Conservation (phyloP, 2,797 vertebrate genomes). For the Trachurus trachurus region DNA sequence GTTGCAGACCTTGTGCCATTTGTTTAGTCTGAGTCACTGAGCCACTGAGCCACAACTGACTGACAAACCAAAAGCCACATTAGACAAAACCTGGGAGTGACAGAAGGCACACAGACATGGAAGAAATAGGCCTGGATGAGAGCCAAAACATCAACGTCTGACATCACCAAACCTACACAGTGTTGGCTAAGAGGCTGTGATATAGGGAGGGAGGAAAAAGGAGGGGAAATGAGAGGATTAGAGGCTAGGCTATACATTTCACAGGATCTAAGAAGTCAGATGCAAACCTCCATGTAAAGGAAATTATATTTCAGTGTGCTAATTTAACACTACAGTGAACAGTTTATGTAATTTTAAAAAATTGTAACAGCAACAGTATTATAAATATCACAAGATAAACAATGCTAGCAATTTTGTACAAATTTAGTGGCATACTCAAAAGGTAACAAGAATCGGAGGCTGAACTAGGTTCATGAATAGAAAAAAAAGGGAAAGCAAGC, state of each 20-base stretch:
- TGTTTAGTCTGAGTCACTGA: slow-evolving; percentile 72
- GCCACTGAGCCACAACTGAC: slow-evolving; percentile 45
- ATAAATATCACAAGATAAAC: neutral
- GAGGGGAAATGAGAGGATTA: slow-evolving; percentile 32
- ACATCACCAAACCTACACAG: slow-evolving; percentile 55
- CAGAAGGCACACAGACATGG: slow-evolving; percentile 27
- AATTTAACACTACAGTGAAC: slow-evolving; percentile 1
- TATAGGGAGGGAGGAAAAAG: neutral
- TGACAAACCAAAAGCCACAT: slow-evolving; percentile 69
- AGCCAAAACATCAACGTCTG: slow-evolving; percentile 54
- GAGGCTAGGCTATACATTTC: slow-evolving; percentile 35
- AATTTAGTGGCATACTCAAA: slow-evolving; percentile 16
- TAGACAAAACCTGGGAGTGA: slow-evolving; percentile 59
- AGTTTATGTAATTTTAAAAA: neutral
- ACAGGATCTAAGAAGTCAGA: slow-evolving; percentile 18
- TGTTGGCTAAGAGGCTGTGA: slow-evolving; percentile 16
- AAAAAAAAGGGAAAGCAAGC: slow-evolving; percentile 46
- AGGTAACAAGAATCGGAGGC: slow-evolving; percentile 20
- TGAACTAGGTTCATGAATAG: slow-evolving; percentile 35
- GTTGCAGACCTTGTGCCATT: slow-evolving; percentile 55
- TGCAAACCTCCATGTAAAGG: slow-evolving; percentile 9
- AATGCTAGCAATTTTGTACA: slow-evolving; percentile 11
- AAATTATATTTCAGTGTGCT: neutral
- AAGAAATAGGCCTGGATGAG: slow-evolving; percentile 55
- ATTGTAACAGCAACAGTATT: neutral